A percentile compares a stretch with the other conserved stretches of the same genome.
Conservation (phyloP, 2,888 invertebrate genomes). For the Girardia tigrina region DNA sequence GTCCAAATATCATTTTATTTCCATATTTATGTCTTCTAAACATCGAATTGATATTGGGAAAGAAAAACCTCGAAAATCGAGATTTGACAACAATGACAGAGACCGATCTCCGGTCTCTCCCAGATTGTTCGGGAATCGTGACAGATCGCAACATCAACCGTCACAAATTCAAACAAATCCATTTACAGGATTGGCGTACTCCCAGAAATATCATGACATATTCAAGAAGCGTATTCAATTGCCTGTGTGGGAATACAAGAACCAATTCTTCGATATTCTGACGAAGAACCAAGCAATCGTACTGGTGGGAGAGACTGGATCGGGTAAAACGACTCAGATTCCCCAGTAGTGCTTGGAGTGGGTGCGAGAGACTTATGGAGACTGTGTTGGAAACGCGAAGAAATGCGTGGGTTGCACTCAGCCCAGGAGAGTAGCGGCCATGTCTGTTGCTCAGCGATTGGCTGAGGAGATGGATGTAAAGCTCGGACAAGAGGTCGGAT, state of each 20-base stretch:
- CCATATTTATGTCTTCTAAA: no score
- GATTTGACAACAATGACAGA: conserved; percentile 29
- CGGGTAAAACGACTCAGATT: conserved; percentile 94
- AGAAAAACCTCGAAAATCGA: no score
- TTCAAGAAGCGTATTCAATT: conserved; percentile 73
- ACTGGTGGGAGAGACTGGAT: conserved; percentile 80
- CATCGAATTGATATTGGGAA: no score
- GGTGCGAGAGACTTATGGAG: conserved; percentile 44
- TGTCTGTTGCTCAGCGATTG: conserved; percentile 95
- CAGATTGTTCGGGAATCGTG: neutral
- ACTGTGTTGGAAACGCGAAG: no score
- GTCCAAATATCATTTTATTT: no score
- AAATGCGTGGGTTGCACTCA: conserved; percentile 88
- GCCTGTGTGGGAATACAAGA: conserved; percentile 93
- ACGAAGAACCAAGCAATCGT: conserved; percentile 83
- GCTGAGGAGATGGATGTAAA: conserved; percentile 98
- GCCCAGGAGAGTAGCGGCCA: conserved; percentile 89
- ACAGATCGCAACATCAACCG: neutral
- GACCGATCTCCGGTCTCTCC: conserved; percentile 27
- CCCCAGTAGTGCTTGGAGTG: conserved; percentile 67
- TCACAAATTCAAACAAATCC: neutral
- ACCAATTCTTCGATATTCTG: conserved; percentile 84
- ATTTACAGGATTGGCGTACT: conserved; percentile 64
- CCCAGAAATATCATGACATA: conserved; percentile 69
- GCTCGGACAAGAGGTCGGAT: conserved; percentile 76